Percentiles rank a stretch among this genome's conserved stretches.
These are phyloP conservation scores for Antheraea assamensis DNA, from an alignment of 2,888 invertebrate genomes.

Conservation along the genomic window DNA sequence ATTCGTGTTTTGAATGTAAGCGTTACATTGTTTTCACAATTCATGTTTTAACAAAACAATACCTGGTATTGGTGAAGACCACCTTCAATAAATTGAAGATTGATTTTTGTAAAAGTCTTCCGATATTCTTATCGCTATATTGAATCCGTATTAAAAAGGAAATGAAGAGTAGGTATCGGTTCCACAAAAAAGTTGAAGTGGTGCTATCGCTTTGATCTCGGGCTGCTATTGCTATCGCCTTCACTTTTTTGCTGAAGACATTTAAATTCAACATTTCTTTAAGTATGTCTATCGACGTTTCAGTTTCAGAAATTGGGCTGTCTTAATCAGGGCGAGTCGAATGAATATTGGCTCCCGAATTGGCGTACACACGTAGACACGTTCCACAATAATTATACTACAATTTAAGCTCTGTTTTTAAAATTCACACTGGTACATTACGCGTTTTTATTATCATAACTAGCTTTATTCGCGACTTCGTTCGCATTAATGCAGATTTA, in stretches of 20 bases:
- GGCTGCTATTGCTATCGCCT: constrained; percentile 43
- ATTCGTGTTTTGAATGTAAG: background rate
- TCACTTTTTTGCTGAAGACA: constrained; percentile 53
- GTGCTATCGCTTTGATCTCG: constrained; percentile 60
- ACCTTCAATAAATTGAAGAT: constrained; percentile 37
- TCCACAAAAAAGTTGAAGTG: constrained; percentile 58
- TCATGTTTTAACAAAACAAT: constrained; percentile 20
- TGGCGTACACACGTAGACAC: background rate
- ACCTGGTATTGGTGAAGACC: constrained; percentile 19
- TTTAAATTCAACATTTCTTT: constrained; percentile 52
- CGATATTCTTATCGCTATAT: constrained; percentile 58
- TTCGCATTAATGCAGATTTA: too few relatives aligned
- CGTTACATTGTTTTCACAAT: constrained; percentile 24
- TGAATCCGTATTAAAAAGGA: constrained; percentile 63
- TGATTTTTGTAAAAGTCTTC: constrained; percentile 44
- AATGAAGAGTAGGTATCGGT: constrained; percentile 62
- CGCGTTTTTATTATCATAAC: too few relatives aligned
- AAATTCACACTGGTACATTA: too few relatives aligned
- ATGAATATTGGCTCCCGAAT: constrained; percentile 15
- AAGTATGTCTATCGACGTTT: constrained; percentile 40
- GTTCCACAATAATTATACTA: too few relatives aligned
- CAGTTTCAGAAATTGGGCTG: constrained; percentile 48
- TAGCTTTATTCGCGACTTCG: too few relatives aligned
- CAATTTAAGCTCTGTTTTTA: too few relatives aligned
- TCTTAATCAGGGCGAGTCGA: constrained; percentile 38